These are phyloP conservation scores for Parambassis ranga DNA, from an alignment of 2,797 vertebrate genomes.

Conservation along the genomic window DNA sequence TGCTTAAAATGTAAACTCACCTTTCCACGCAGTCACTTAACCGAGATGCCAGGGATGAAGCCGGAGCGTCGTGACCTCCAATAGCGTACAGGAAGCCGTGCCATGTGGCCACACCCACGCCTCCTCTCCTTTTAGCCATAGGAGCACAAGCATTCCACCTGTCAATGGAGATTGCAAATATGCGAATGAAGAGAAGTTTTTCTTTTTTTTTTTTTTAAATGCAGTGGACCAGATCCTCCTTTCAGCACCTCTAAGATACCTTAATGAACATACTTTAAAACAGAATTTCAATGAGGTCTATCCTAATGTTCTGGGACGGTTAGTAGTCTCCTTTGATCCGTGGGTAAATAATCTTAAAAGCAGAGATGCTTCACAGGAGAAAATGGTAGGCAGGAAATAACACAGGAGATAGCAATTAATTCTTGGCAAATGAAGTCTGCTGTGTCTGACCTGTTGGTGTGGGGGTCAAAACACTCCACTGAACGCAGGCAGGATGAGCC, in stretches of 20 bases:
- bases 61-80: constrained; percentile 95
- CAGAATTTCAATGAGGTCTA: constrained; percentile 1
- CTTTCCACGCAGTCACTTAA: constrained; percentile 97
- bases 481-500: constrained; percentile 97
- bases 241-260: neutral
- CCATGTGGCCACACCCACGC: constrained; percentile 97
- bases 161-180: constrained; percentile 20
- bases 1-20: constrained; percentile 68
- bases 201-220: neutral
- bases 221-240: neutral
- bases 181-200: too few relatives aligned
- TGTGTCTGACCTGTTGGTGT: constrained; percentile 89
- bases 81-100: constrained; percentile 96
- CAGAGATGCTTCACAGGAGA: neutral
- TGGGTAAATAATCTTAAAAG: constrained; percentile 31
- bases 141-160: constrained; percentile 95
- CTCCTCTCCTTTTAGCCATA: constrained; percentile 96
- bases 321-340: constrained; percentile 44
- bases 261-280: constrained; percentile 19
- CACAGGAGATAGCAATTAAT: constrained; percentile 32
- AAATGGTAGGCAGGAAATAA: constrained; percentile 31
- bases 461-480: constrained; percentile 98
- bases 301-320: constrained; percentile 27
- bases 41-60: constrained; percentile 91
- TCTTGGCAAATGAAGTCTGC: constrained; percentile 24